A percentile compares a stretch with the other conserved stretches of the same genome.
phyloP scores from a whole-genome alignment of 2,888 invertebrate species.

The Dascillus cervinus region DNA sequence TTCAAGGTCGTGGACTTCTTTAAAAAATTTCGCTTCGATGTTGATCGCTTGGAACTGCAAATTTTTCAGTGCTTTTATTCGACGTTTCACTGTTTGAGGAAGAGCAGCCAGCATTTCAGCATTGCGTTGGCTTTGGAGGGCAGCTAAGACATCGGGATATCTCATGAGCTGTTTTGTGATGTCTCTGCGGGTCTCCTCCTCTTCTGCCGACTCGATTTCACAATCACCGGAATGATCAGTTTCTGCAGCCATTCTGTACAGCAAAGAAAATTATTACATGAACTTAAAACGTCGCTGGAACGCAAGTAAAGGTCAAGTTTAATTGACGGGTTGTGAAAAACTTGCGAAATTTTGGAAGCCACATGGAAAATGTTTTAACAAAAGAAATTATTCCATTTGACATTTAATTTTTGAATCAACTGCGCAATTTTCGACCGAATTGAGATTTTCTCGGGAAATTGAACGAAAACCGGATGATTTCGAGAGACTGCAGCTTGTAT shows the following conservation, averaged over 20 bases:
- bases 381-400: conserved; percentile 14
- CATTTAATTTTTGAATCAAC: no score
- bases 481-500: no score
- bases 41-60: conserved; percentile 77
- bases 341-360: conserved; percentile 9
- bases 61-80: conserved; percentile 79
- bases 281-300: not conserved
- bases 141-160: conserved; percentile 52
- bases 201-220: conserved; percentile 60
- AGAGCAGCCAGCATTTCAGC: conserved; percentile 54
- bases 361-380: conserved; percentile 16
- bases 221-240: conserved; percentile 57
- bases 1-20: conserved; percentile 88
- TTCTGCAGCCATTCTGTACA: conserved; percentile 54
- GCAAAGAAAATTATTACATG: conserved; percentile 5
- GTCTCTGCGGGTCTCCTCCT: conserved; percentile 44
- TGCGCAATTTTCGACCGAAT: no score
- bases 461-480: no score
- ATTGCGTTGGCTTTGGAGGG: conserved; percentile 51
- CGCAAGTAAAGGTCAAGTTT: not conserved
- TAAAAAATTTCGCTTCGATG: conserved; percentile 81
- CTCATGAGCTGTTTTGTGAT: conserved; percentile 32
- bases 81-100: conserved; percentile 68
- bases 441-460: no score
- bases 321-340: conserved; percentile 1